Base-by-base conservation (phyloP, 64 coral and sea anemone species). In the Porites australiensis region DNA sequence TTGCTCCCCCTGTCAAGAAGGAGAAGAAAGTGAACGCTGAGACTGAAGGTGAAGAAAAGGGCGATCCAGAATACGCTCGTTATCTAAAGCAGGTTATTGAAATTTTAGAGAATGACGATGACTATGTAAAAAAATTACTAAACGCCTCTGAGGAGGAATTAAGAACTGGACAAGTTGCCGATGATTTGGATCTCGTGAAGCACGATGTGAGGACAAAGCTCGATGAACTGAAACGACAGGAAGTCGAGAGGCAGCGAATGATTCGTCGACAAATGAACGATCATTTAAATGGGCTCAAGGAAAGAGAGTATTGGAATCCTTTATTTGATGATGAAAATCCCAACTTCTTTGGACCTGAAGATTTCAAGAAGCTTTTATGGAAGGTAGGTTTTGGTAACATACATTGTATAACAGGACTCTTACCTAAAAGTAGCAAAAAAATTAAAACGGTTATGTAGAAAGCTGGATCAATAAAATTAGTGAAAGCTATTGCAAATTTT, bases 271-370 rank as follows among this genome's bases (percentile, higher is more conserved):
- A 99, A 91, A 96, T 96, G 91, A 91, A 99, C 22, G 98, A 99
- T 94, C 91, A 93, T 14, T 77, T 92, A 77, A 94, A 90, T 77
- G 98, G 98, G 13, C 82, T 99, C 16, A 97, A 91, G 43, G 94
- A 99, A 88, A 64, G 98, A 13, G 98, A 99, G 75, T 55, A 88
- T 59, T 99, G 98, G 98, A 96, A 99, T 77, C 98, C 98, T 13
- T n/a, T 99, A 65, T 96, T 96, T 86, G 98, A 99, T 74, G 94
- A 96, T 13, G 98, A 99, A 2, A 99, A 99, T 89, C 98, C 98
- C 11, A 92, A 99, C 89, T 96, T 96, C 77, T 99, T 99, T 91
- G 98, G 94, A 44, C 86, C 94, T 4, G 94, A 90, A 3, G 98
- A 99, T 91, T 99, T 99, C 57, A 99, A 89, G 46, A 94, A 92